Percentiles rank a stretch among this genome's conserved stretches.
phyloP scores from a whole-genome alignment of 1,140 invertebrate species.

The Lithobius niger region DNA sequence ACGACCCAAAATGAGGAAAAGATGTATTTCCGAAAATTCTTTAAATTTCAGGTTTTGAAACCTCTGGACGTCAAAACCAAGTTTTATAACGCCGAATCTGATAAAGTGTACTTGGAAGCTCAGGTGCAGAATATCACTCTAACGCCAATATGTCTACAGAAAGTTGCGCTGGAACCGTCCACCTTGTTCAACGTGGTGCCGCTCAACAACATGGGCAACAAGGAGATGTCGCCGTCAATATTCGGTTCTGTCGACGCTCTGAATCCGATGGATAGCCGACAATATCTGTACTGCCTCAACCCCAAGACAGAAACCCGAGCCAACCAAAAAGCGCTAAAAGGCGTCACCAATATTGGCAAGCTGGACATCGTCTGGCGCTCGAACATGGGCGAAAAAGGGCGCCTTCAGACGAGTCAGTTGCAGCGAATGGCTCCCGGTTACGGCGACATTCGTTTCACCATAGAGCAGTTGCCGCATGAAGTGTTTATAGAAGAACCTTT shows the following conservation, averaged over 20 bases:
- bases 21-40: constrained; percentile 74
- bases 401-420: constrained; percentile 88
- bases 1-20: constrained; percentile 49
- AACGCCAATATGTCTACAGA: constrained; percentile 77
- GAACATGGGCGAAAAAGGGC: constrained; percentile 84
- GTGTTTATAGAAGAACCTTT: constrained; percentile 67
- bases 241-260: constrained; percentile 75
- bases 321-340: constrained; percentile 56
- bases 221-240: constrained; percentile 41
- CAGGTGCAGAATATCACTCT: constrained; percentile 91
- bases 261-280: constrained; percentile 47
- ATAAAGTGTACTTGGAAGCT: constrained; percentile 94
- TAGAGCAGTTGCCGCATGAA: constrained; percentile 66
- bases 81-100: constrained; percentile 92
- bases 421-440: constrained; percentile 77
- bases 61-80: constrained; percentile 97
- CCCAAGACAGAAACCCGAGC: constrained; percentile 57
- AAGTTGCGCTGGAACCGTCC: constrained; percentile 80
- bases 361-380: constrained; percentile 95
- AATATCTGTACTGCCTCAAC: constrained; percentile 84
- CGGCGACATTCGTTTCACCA: constrained; percentile 68
- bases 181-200: constrained; percentile 54
- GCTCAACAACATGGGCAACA: constrained; percentile 24
- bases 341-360: constrained; percentile 85
- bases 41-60: constrained; percentile 96